A percentile compares a stretch with the other conserved stretches of the same genome.
phyloP scores from a whole-genome alignment of 2,113 vertebrate genomes.

The Fulmarus glacialis region DNA sequence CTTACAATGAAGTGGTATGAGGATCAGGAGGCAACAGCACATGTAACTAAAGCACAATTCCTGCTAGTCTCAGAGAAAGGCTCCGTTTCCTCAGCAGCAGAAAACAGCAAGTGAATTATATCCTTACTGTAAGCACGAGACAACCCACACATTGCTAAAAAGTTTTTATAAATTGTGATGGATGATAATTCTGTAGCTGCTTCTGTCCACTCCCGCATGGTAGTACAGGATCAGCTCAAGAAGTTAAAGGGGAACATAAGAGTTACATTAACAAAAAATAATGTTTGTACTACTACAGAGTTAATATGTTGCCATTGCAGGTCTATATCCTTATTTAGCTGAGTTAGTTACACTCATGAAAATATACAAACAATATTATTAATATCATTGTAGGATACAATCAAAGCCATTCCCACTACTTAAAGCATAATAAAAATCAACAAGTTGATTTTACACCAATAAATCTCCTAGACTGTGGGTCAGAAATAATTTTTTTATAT shows the following conservation, averaged over 20 bases:
- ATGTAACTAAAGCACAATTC: neutral
- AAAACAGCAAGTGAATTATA: neutral
- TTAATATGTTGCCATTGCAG: neutral
- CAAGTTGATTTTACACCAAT: neutral
- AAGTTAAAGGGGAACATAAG: neutral
- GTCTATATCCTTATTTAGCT: constrained; percentile 19
- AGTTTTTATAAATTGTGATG: neutral
- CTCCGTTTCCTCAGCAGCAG: neutral
- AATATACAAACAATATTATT: constrained; percentile 8
- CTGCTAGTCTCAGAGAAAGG: neutral
- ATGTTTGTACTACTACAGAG: neutral
- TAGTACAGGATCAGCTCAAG: neutral
- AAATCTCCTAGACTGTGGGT: neutral
- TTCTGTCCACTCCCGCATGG: neutral
- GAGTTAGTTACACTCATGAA: constrained; percentile 14
- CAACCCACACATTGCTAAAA: neutral
- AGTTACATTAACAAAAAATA: neutral
- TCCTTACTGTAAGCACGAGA: neutral
- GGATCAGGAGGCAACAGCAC: neutral
- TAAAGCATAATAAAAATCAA: neutral
- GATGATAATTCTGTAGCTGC: neutral
- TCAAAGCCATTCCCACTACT: neutral
- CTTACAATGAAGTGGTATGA: neutral
- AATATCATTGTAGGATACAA: neutral
- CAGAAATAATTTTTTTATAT: neutral